Conservation (phyloP, 2,797 vertebrate species). For the Austrolebias charrua region DNA sequence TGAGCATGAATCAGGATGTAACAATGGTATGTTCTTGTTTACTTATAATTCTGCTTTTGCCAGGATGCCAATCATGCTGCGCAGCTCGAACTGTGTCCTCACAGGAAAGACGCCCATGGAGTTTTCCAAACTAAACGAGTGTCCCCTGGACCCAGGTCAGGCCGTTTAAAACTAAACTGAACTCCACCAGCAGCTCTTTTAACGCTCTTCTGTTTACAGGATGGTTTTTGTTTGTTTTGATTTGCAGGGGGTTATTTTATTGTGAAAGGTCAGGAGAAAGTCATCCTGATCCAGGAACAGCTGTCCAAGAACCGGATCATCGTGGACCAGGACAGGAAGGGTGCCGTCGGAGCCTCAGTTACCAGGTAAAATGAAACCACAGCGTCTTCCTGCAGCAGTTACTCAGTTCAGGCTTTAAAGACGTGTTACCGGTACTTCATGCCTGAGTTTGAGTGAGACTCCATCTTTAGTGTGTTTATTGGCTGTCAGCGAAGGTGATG, state of each 20-base stretch:
- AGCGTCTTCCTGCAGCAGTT: too few relatives aligned
- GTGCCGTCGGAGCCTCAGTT: constrained; percentile 94
- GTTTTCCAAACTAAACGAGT: constrained; percentile 95
- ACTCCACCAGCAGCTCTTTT: not conserved
- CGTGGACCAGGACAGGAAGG: constrained; percentile 96
- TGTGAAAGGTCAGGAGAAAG: constrained; percentile 98
- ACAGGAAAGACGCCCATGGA: constrained; percentile 94
- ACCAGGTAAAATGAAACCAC: constrained; percentile 83
- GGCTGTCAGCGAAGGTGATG: too few relatives aligned
- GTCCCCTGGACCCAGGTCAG: constrained; percentile 94
- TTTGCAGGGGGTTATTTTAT: constrained; percentile 94
- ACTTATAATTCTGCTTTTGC: constrained; percentile 20
- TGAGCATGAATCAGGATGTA: too few relatives aligned
- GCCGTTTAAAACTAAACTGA: not conserved
- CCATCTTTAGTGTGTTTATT: too few relatives aligned
- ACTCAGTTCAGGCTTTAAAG: not conserved
- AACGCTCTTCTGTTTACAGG: not conserved
- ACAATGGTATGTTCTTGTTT: not conserved
- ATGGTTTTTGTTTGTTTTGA: not conserved
- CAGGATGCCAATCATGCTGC: constrained; percentile 99
- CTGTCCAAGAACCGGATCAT: constrained; percentile 99
- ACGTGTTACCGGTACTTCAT: not conserved
- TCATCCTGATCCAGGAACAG: constrained; percentile 98
- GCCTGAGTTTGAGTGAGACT: too few relatives aligned
- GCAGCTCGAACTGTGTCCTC: constrained; percentile 97